These are phyloP conservation scores for Rhopilema esculentum DNA, from an alignment of 30 jellyfish, hydroid and myxozoan genomes.

Conservation along the genomic window DNA sequence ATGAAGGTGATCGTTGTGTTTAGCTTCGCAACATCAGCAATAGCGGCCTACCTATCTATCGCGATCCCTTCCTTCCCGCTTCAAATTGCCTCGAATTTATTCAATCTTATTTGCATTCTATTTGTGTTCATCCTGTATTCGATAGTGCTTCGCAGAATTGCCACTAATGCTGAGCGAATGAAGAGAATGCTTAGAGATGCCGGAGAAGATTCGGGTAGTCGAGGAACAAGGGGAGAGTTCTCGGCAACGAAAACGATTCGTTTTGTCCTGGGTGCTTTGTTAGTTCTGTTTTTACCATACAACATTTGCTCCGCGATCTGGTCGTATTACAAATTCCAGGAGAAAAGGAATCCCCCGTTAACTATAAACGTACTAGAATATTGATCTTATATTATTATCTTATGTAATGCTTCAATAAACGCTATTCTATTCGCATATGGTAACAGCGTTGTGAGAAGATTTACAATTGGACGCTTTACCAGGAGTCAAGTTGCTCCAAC, in stretches of 20 bases:
- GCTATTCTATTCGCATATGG: slow-evolving; percentile 30
- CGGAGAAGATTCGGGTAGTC: background rate
- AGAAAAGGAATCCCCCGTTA: background rate
- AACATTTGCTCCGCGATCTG: slow-evolving; percentile 19
- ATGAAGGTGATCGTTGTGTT: too few relatives aligned
- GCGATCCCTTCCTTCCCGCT: slow-evolving; percentile 28
- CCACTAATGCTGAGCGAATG: background rate
- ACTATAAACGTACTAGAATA: background rate
- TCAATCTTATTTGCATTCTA: background rate
- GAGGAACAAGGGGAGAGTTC: background rate
- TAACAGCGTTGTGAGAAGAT: slow-evolving; percentile 6
- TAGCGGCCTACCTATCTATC: too few relatives aligned
- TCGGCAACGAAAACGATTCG: slow-evolving; percentile 42
- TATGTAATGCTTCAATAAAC: slow-evolving; percentile 14
- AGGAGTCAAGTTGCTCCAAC: background rate
- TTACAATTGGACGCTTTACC: background rate
- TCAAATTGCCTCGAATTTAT: slow-evolving; percentile 5
- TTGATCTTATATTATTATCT: slow-evolving; percentile 15
- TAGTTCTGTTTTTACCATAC: slow-evolving; percentile 21
- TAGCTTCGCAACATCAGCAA: too few relatives aligned
- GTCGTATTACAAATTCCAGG: slow-evolving; percentile 7
- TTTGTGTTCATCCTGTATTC: slow-evolving; percentile 7
- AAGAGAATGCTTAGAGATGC: background rate
- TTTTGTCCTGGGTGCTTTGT: slow-evolving; percentile 8
- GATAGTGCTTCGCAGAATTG: slow-evolving; percentile 15